A percentile compares a stretch with the other conserved stretches of the same genome.
Evolutionary conservation across 2,113 vertebrate species (phyloP).

Genomic region (Vidua macroura): DNA sequence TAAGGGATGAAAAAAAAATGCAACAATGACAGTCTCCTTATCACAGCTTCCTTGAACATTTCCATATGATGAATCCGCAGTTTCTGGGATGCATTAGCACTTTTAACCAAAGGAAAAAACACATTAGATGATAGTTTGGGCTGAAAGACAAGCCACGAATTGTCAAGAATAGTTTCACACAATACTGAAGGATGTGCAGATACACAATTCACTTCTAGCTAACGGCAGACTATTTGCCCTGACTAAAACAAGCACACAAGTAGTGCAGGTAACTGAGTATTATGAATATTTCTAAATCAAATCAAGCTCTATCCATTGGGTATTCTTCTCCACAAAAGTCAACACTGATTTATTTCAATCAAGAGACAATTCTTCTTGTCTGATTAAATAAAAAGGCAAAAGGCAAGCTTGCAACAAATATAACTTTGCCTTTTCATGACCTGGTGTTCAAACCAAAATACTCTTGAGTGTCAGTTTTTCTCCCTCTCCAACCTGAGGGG

Average conservation of each 20-base stretch:
- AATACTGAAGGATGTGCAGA: not conserved
- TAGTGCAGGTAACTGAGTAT: not conserved
- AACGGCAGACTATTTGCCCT: not conserved
- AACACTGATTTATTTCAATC: slow-evolving; percentile 16
- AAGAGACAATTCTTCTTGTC: not conserved
- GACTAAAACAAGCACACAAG: not conserved
- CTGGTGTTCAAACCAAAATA: not conserved
- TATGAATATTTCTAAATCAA: not conserved
- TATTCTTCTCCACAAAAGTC: slow-evolving; percentile 12
- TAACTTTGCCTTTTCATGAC: not conserved
- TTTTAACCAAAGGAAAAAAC: not conserved
- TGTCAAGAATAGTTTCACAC: not conserved
- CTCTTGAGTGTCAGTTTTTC: not conserved
- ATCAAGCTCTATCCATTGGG: not conserved
- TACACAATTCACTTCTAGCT: not conserved
- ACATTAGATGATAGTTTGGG: not conserved
- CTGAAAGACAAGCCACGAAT: not conserved
- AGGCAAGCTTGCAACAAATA: slow-evolving; percentile 33
- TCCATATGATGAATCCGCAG: not conserved
- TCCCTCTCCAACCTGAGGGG: not conserved
- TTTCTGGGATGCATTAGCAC: not conserved
- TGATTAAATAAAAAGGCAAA: slow-evolving; percentile 28
- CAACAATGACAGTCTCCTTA: not conserved
- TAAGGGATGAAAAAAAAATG: not conserved
- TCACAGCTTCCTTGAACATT: not conserved